Evolutionary conservation across 2,888 invertebrate species (phyloP), one percentile per base, ranked within the genome.

Genomic region (Orthosia cruda): DNA sequence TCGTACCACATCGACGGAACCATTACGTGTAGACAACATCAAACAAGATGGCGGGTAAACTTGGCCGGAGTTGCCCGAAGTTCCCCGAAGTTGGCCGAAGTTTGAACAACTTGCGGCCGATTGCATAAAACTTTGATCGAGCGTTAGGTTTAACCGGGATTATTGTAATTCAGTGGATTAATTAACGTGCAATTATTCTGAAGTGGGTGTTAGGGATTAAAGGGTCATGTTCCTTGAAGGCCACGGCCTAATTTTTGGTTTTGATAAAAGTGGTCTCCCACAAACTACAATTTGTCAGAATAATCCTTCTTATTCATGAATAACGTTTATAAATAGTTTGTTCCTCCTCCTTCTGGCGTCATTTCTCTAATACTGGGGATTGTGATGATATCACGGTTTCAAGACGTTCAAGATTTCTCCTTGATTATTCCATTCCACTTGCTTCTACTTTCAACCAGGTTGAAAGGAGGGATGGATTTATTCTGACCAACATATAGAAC

Each of bases 21-120:
- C 91, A 91, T 92, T 91, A 92, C 85, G 81, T 81, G 88, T 79
- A 85, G 85, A 86, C 86, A 86, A 85, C 83, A 87, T 86, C 87
- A 88, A 87, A 90, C 91, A 85, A 86, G 89, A 88, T 87, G 87
- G 86, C 80, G 83, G 85, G 54, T 62, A 77, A 86, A 83, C 75
- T 85, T 81, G 52, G 77, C 77, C 73, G 71, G 68, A 82, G 84
- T 83, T 80, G 62, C 40, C 69, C 74, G 82, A 80, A 81, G 74
- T 83, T 78, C 47, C 16, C 71, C 74, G 84, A 84, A 83, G 68
- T 81, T 76, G 26, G 49, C 55, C 81, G 77, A 77, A 87, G 75
- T 84, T 84, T 65, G 73, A 83, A 82, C 83, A 83, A 89, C 67
- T 90, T 87, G 76, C 80, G 84, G 80, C 80, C 81, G 83, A 80